Evolutionary conservation across 1,140 invertebrate species (phyloP).

Genomic region (Heliconius hermathena): DNA sequence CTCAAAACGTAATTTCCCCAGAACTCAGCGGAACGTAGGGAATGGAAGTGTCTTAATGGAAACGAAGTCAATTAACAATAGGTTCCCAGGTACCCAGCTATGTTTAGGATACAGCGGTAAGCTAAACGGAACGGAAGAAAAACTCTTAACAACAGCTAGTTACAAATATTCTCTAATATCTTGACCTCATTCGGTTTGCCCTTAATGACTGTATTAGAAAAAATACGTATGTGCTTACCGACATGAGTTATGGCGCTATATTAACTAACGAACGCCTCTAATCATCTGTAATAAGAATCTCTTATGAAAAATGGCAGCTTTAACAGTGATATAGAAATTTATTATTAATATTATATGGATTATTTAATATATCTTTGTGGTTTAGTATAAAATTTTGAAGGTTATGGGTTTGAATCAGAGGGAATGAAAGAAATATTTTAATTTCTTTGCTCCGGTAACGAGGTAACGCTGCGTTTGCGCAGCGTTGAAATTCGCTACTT

Average conservation of each 20-base stretch:
- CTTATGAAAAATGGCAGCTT: not conserved
- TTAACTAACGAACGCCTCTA: not conserved
- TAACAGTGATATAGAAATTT: too few relatives aligned
- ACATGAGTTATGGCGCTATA: not conserved
- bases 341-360: not conserved
- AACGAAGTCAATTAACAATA: not conserved
- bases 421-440: too few relatives aligned
- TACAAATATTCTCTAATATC: not conserved
- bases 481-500: not conserved
- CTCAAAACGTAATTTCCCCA: not conserved
- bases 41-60: too few relatives aligned
- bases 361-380: not conserved
- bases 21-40: too few relatives aligned
- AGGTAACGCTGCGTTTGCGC: too few relatives aligned
- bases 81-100: not conserved
- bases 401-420: too few relatives aligned
- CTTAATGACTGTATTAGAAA: conserved; percentile 1
- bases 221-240: not conserved
- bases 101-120: not conserved
- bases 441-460: too few relatives aligned
- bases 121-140: not conserved
- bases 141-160: not conserved
- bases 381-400: too few relatives aligned
- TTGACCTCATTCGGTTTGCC: not conserved
- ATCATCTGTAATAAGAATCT: not conserved